These are phyloP conservation scores for Agrotis ipsilon DNA, from an alignment of 2,888 invertebrate genomes.

Conservation along the genomic window DNA sequence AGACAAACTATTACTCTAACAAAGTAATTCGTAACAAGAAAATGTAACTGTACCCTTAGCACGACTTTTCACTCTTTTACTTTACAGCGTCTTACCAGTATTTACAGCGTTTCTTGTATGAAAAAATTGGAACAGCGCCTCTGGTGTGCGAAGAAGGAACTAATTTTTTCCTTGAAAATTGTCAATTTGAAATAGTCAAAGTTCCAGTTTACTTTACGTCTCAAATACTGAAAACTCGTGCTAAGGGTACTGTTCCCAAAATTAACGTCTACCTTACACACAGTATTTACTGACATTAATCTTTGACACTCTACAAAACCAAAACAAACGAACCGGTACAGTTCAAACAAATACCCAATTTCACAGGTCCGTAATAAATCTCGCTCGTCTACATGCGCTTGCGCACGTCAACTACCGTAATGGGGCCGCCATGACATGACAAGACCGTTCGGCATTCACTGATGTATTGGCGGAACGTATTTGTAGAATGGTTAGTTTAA, in stretches of 20 bases:
- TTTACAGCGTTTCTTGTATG: too few species aligned
- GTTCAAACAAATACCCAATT: constrained; percentile 54
- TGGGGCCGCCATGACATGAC: constrained; percentile 52
- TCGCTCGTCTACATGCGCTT: constrained; percentile 43
- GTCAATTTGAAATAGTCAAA: too few species aligned
- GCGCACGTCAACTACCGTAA: constrained; percentile 62
- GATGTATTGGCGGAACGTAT: constrained; percentile 28
- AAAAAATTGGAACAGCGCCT: too few species aligned
- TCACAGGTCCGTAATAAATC: constrained; percentile 57
- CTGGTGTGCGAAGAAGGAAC: too few species aligned
- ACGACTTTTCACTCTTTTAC: too few species aligned
- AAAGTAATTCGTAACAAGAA: neutral
- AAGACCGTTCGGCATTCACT: constrained; percentile 41
- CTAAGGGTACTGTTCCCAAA: neutral
- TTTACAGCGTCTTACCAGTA: too few species aligned
- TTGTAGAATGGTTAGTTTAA: constrained; percentile 48
- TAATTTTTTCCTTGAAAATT: too few species aligned
- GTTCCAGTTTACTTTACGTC: too few species aligned
- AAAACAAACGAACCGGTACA: constrained; percentile 34
- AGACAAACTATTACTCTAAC: neutral
- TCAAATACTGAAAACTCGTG: too few species aligned
- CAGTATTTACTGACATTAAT: constrained; percentile 4
- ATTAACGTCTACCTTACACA: neutral
- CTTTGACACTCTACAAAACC: constrained; percentile 2
- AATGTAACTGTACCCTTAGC: too few species aligned